Evolutionary conservation across 2,888 invertebrate genomes (phyloP).

Genomic region (Ceraclea dissimilis): DNA sequence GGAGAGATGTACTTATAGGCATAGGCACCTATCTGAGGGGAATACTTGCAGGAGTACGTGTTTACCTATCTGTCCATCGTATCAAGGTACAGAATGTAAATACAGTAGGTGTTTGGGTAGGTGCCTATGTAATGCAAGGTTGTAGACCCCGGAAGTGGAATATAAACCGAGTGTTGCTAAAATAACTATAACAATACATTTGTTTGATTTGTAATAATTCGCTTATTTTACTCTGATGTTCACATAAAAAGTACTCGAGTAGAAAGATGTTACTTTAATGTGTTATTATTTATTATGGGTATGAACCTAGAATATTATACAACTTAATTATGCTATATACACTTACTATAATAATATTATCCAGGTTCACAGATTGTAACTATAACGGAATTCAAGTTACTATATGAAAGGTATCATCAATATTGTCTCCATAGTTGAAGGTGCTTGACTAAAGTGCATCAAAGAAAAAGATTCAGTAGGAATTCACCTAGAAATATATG

Average conservation of each 20-base stretch:
- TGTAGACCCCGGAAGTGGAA: conserved; percentile 19
- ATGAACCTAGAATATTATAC: background rate
- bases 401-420: too few species aligned
- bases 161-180: conserved; percentile 5
- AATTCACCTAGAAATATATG: too few species aligned
- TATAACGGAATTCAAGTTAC: too few species aligned
- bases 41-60: background rate
- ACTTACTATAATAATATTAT: too few species aligned
- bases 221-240: conserved; percentile 5
- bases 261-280: background rate
- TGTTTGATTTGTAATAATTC: conserved; percentile 12
- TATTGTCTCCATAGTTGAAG: too few species aligned
- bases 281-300: background rate
- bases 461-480: too few species aligned
- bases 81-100: background rate
- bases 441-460: too few species aligned
- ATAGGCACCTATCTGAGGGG: too few species aligned
- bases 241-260: background rate
- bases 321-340: too few species aligned
- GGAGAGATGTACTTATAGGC: too few species aligned
- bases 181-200: conserved; percentile 10
- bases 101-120: background rate
- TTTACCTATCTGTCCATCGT: background rate
- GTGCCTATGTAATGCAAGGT: conserved; percentile 5
- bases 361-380: too few species aligned